phyloP scores from a whole-genome alignment of 2,113 vertebrate species.

The Anolis carolinensis region DNA sequence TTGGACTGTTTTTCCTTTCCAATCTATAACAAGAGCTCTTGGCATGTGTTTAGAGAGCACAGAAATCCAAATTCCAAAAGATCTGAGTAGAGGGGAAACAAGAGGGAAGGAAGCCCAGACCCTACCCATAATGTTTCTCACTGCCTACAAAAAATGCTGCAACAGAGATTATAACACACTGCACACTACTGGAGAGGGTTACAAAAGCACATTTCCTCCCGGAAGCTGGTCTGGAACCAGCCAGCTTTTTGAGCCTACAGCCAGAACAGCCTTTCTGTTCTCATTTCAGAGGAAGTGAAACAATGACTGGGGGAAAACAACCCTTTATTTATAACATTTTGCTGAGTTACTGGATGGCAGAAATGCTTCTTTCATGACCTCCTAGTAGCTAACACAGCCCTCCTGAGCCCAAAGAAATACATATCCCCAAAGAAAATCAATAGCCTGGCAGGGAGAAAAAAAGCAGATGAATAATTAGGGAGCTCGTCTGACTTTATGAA shows the following conservation, averaged over 20 bases:
- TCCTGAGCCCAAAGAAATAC: not conserved
- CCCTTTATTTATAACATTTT: not conserved
- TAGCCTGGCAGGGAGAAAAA: fast-evolving
- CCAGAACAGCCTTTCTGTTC: not conserved
- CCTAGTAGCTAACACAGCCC: not conserved
- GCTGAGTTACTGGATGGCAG: fast-evolving
- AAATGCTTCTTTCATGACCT: not conserved
- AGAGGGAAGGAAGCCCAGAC: not conserved
- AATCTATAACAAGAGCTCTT: not conserved
- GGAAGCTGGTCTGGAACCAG: not conserved
- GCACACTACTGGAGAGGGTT: fast-evolving
- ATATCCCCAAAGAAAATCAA: not conserved
- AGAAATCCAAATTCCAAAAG: not conserved
- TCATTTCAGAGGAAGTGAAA: constrained; percentile 14
- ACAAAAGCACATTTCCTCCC: not conserved
- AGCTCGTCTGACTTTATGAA: not conserved
- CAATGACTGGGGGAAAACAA: constrained; percentile 9
- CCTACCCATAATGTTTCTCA: not conserved
- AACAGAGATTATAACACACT: not conserved
- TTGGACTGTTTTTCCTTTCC: not conserved
- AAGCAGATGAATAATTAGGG: not conserved
- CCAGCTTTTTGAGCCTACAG: fast-evolving
- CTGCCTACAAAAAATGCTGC: not conserved
- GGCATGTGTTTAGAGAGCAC: not conserved
- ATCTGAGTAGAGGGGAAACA: fast-evolving